A percentile compares a stretch with the other conserved stretches of the same genome.
These are phyloP conservation scores for Scrobipalpa costella DNA, from an alignment of 2,888 invertebrate species.

Conservation along the genomic window DNA sequence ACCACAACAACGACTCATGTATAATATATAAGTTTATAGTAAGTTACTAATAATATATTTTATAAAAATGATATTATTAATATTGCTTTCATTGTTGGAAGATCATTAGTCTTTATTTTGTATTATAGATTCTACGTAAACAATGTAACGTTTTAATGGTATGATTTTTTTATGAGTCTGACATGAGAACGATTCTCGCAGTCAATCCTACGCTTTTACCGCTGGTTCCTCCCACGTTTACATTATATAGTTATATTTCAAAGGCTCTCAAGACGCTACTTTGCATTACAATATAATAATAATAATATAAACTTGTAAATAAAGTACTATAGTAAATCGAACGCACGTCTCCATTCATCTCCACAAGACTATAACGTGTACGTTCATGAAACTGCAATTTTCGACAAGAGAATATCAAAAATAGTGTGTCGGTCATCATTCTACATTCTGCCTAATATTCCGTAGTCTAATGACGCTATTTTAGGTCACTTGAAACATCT, in stretches of 20 bases:
- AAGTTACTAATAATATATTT: slow-evolving; percentile 35
- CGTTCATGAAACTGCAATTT: slow-evolving; percentile 75
- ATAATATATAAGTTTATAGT: neutral
- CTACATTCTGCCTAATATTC: slow-evolving; percentile 75
- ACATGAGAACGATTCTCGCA: slow-evolving; percentile 48
- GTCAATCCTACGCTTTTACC: slow-evolving; percentile 45
- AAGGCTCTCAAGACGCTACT: slow-evolving; percentile 73
- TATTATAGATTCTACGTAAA: neutral
- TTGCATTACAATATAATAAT: slow-evolving; percentile 72
- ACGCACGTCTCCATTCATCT: slow-evolving; percentile 64
- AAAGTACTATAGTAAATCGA: slow-evolving; percentile 75
- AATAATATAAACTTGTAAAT: slow-evolving; percentile 77
- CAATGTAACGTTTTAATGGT: neutral
- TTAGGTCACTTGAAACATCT: slow-evolving; percentile 70
- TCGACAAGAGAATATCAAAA: slow-evolving; percentile 82
- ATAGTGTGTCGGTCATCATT: slow-evolving; percentile 73
- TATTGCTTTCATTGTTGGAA: slow-evolving; percentile 70
- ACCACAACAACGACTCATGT: slow-evolving; percentile 1
- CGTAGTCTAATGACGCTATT: slow-evolving; percentile 68
- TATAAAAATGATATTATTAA: slow-evolving; percentile 61
- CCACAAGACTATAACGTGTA: slow-evolving; percentile 61
- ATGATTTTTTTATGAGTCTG: slow-evolving; percentile 29
- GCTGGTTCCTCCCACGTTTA: slow-evolving; percentile 60
- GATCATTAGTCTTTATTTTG: slow-evolving; percentile 44
- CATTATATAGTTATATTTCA: slow-evolving; percentile 58